These are phyloP conservation scores for Helarctos malayanus DNA, from an alignment of 2,797 vertebrate genomes.

Conservation along the genomic window DNA sequence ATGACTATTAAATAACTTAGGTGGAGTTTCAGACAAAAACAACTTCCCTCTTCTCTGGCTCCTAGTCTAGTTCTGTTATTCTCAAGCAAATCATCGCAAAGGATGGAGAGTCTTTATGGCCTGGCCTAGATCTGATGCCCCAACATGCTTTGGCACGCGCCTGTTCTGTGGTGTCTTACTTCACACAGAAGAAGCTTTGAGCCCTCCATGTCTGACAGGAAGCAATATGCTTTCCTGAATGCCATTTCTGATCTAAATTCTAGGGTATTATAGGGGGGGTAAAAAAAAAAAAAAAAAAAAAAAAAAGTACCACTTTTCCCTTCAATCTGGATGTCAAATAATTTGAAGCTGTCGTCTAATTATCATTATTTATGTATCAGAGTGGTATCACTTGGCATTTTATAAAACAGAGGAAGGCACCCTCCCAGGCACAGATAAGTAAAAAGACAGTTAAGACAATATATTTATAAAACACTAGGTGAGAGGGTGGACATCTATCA, in stretches of 20 bases:
- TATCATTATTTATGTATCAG: slow-evolving; percentile 75
- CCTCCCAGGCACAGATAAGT: slow-evolving; percentile 52
- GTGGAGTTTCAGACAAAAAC: neutral
- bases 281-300: rapidly evolving
- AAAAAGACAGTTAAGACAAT: slow-evolving; percentile 41
- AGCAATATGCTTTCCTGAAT: neutral
- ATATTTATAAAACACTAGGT: slow-evolving; percentile 55
- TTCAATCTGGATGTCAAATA: slow-evolving; percentile 78
- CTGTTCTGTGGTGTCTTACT: neutral
- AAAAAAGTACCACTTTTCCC: slow-evolving; percentile 71
- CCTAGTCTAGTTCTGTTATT: neutral
- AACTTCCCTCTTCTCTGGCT: neutral
- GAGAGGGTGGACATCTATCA: slow-evolving; percentile 73
- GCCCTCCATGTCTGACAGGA: neutral
- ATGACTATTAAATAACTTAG: neutral
- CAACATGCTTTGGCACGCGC: rapidly evolving
- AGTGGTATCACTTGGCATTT: slow-evolving; percentile 39
- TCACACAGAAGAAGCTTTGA: neutral
- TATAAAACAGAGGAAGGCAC: slow-evolving; percentile 68
- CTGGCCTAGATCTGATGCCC: neutral
- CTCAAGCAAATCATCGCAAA: neutral
- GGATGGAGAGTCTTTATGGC: neutral
- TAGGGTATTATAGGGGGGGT: slow-evolving; percentile 68
- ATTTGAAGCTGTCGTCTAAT: slow-evolving; percentile 77
- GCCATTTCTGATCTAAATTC: slow-evolving; percentile 76